Base-by-base conservation (phyloP, 1,140 invertebrate species). In the Bombus huntii region DNA sequence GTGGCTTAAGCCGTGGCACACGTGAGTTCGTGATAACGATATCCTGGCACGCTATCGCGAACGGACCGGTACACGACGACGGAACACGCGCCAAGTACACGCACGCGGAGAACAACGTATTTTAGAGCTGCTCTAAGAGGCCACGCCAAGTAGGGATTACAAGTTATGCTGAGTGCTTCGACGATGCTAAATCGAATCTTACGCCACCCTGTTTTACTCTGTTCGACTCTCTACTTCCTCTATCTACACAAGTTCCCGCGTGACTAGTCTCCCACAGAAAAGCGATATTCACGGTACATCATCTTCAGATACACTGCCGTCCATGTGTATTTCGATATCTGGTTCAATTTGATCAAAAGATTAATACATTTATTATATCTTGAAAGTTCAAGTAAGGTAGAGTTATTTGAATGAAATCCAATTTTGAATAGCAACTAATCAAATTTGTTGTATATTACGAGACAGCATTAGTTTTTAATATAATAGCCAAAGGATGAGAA, bases 21-120 rank as follows among this genome's bases (percentile, higher is more conserved):
- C 34, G 31, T 59, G 34, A 28, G 34, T 25, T n/a, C 86, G 44
- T 59, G 86, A 84, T 87, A 87, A 87, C 86, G 86, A 80, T 84
- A 84, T 68, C 82, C 65, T 28, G n/a, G 74, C 86, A 87, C 82
- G 86, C 70, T 74, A 84, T 84, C 70, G 37, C 3, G 25, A 68
- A n/a, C 6, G 10, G n/a, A 80, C 22, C 57, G 12, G 39, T 72
- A n/a, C 78, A 81, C 70, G 18, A 66, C 57, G 13, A 25, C 42
- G 37, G 9, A 65, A 53, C 34, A 57, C 80, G 57, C 37, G 12
- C 12, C 70, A n/a, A 25, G 18, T 9, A 31, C 39, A 57, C 37
- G 74, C 81, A 42, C 65, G n/a, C 34, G 31, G 25, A n/a, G 39
- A 47, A 28, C 39, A 39, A 66, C 68, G 15, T 59, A 62, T 86